Evolutionary conservation across 1,140 invertebrate genomes (phyloP), one percentile per base, ranked within the genome.

Genomic region (Drosophila simulans): DNA sequence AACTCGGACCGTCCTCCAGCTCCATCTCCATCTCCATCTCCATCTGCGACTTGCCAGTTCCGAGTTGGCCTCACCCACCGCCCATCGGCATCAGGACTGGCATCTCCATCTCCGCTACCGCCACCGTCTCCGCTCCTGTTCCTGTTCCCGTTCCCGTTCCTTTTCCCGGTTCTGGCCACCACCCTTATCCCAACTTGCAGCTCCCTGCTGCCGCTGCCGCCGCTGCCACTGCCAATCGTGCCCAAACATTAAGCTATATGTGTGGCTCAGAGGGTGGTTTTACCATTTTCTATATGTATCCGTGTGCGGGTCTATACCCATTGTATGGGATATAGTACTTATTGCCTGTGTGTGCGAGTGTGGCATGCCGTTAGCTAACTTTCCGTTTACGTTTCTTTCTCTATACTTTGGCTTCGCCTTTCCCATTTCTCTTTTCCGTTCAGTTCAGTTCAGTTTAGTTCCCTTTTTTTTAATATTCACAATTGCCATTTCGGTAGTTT

Each of bases 401-500:
- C 71, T 76, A 84, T 84, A 71, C 73, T 68, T 78, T 82, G 55
- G 59, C 48, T 51, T 20, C 31, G 42, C 43, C 34, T 42, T 20
- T 55, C 65, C 51, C 34, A 39, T 73, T 51, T 51, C 48, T 34
- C 48, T 49, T 13, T n/a, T 0, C 22, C 12, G 20, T 22, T 22
- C 20, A 54, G 68, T 45, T 22, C 20, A 54, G 68, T 45, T 66
- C 52, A 25, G 48, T 62, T 51, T 25, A 37, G 54, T 37, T 73
- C 39, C 25, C 77, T 57, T 80, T 78, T 88, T 89, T 89, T 89
- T 89, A 84, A 89, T 89, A 89, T 89, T 89, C 84, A 89, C 84
- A 89, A 89, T 89, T 89, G 84, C 85, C 80, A 90, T 89, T 89
- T 89, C 65, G 84, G 80, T 89, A 89, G 84, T 89, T 88, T 80